Evolutionary conservation across 2,113 vertebrate species (phyloP).

Genomic region (Pachycephala philippinensis): DNA sequence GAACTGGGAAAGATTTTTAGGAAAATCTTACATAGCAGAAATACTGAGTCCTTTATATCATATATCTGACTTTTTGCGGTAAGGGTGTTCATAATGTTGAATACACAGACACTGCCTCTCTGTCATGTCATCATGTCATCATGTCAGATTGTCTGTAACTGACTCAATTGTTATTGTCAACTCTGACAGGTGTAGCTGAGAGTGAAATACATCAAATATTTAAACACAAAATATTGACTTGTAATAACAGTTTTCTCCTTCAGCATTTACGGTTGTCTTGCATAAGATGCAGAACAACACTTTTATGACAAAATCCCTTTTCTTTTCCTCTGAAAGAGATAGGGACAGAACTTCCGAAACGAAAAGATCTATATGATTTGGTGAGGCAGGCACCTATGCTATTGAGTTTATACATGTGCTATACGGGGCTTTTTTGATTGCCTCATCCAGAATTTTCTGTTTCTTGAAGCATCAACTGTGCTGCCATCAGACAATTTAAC

Average conservation of each 20-base stretch:
- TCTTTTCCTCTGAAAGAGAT: not conserved
- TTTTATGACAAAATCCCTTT: fast-evolving
- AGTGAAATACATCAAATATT: not conserved
- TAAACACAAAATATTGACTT: not conserved
- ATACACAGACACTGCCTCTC: not conserved
- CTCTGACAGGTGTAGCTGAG: not conserved
- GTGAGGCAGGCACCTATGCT: not conserved
- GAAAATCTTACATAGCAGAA: not conserved
- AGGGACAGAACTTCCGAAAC: not conserved
- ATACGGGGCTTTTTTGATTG: not conserved
- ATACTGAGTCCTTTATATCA: not conserved
- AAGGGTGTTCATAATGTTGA: not conserved
- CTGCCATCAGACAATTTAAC: not conserved
- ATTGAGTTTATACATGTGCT: not conserved
- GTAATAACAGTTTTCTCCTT: not conserved
- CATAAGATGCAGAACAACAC: not conserved
- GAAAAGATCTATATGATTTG: not conserved
- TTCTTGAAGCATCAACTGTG: not conserved
- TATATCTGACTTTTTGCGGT: not conserved
- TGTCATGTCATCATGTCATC: fast-evolving
- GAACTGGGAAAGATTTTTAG: not conserved
- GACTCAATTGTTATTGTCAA: not conserved
- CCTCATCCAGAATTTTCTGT: not conserved
- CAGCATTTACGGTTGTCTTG: not conserved
- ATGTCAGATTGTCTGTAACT: not conserved